phyloP scores from a whole-genome alignment of 2,113 vertebrate genomes.

The Antigone vipio region DNA sequence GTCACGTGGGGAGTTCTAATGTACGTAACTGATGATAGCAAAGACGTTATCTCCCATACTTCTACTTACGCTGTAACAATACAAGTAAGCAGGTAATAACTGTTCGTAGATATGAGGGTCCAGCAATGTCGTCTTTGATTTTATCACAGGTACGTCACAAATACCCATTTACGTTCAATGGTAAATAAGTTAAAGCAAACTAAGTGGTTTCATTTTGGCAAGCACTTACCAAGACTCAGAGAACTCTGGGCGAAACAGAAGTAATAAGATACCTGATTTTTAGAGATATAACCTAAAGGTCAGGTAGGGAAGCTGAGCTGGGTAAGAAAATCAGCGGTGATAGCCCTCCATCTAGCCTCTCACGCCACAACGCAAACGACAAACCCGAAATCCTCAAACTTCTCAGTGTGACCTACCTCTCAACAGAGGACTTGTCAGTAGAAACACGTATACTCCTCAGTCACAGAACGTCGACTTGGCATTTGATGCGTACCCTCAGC shows the following conservation, averaged over 20 bases:
- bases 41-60: neutral
- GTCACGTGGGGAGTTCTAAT: rapidly evolving
- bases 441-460: neutral
- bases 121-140: neutral
- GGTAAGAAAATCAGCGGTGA: neutral
- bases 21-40: neutral
- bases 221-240: neutral
- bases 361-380: neutral
- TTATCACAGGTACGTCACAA: neutral
- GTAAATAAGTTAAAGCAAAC: neutral
- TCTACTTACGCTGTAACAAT: neutral
- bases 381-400: neutral
- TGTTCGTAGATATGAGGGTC: neutral
- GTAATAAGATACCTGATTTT: neutral
- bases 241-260: neutral
- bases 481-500: neutral
- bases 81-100: neutral
- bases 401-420: neutral
- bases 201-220: neutral
- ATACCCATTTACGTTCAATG: neutral
- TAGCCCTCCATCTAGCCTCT: neutral
- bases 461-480: neutral
- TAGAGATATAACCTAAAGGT: neutral
- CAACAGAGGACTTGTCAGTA: neutral
- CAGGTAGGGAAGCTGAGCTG: neutral